Base-by-base conservation (phyloP, 2,888 invertebrate genomes). In the Plebejus anna region DNA sequence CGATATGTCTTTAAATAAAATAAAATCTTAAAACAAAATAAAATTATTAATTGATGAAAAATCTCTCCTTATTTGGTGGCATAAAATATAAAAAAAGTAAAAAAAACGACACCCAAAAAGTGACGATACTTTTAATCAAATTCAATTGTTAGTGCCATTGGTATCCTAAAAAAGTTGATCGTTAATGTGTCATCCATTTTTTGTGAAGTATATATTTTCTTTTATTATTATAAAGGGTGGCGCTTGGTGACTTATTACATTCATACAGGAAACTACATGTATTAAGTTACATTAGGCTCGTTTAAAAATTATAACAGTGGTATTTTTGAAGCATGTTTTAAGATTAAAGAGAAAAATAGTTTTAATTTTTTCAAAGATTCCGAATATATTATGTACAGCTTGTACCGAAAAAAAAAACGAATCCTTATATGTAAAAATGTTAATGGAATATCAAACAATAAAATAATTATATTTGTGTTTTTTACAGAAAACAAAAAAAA, bases 211-310 rank as follows among this genome's bases (percentile, higher is more conserved):
- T 66, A 66, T 22, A 22, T 22, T 61, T 61, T 2, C 32, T 13
- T 32, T 66, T 66, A 66, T 32, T 66, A 32, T 66, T 32, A 66
- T 66, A 66, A 66, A 66, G 13, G 66, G 66, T 66, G 66, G 61
- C 59, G 61, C 13, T 66, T 66, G 4, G 66, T 32, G 13, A 66
- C 13, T 66, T 66, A 66, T 66, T 32, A 66, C 13, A 32, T 11
- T 66, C 32, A 66, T 66, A 13, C 13, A 66, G 32, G 13, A 66
- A 66, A 66, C 32, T 28, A 61, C 22, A 9, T 2, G 66, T 32
- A 66, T 66, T 66, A 32, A 13, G 66, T 66, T 66, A 66, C 66
- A 66, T 66, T 32, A 66, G 13, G 22, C 28, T 66, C 7, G 32
- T 66, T 66, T 57, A 51, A 32, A 28, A 61, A 61, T 61, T 61